phyloP scores from a whole-genome alignment of 92 coral and sea anemone species.

The Phenganax subtilis region DNA sequence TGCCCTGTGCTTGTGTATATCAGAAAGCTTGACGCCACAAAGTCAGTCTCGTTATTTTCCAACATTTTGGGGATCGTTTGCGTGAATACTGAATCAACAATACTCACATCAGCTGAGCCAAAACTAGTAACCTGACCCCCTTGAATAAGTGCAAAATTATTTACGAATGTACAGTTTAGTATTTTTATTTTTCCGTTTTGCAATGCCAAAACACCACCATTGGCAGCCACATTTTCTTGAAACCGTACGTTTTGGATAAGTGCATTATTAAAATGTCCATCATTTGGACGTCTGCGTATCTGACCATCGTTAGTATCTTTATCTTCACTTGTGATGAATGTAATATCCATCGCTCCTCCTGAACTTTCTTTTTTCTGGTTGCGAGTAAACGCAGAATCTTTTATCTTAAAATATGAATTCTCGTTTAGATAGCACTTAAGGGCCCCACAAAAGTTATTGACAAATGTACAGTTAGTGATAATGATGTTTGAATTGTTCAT shows the following conservation, averaged over 20 bases:
- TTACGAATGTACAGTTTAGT: constrained; percentile 47
- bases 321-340: constrained; percentile 12
- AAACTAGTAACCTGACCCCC: constrained; percentile 4
- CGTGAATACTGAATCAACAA: constrained; percentile 24
- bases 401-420: not conserved
- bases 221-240: constrained; percentile 51
- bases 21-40: constrained; percentile 22
- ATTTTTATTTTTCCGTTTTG: constrained; percentile 49
- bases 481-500: constrained; percentile 16
- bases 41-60: not conserved
- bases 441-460: constrained; percentile 10
- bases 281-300: not conserved
- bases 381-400: constrained; percentile 23
- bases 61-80: constrained; percentile 20
- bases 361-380: constrained; percentile 14
- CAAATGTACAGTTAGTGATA: constrained; percentile 6
- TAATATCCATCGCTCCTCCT: constrained; percentile 36
- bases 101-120: constrained; percentile 19
- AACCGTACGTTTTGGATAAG: constrained; percentile 46
- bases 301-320: constrained; percentile 20
- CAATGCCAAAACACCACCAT: constrained; percentile 57
- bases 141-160: constrained; percentile 55
- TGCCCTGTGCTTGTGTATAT: constrained; percentile 33
- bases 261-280: constrained; percentile 44
- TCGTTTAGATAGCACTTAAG: constrained; percentile 6